Percentiles rank a stretch among this genome's conserved stretches.
Conservation (phyloP, 2,888 invertebrate genomes). For the Meghimatium bilineatum region DNA sequence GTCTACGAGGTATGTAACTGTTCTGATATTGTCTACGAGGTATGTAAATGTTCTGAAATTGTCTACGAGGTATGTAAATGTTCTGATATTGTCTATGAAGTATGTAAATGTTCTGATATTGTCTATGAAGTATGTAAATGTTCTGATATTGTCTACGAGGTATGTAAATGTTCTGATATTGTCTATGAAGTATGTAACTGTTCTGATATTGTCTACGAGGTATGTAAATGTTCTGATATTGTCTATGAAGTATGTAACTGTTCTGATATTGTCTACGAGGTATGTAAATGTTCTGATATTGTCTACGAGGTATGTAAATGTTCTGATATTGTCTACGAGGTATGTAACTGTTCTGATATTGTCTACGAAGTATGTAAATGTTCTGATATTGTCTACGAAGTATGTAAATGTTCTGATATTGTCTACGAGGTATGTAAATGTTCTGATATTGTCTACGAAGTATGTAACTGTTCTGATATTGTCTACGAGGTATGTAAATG, state of each 20-base stretch:
- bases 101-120: background rate
- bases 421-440: constrained; percentile 50
- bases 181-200: no score
- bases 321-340: background rate
- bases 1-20: constrained; percentile 54
- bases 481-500: background rate
- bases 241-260: no score
- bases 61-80: background rate
- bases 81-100: constrained; percentile 64
- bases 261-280: no score
- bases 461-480: background rate
- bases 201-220: no score
- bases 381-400: no score
- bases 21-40: background rate
- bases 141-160: no score
- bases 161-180: no score
- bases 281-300: constrained; percentile 32
- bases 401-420: constrained; percentile 56
- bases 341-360: no score
- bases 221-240: no score
- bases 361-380: no score
- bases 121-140: background rate
- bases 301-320: constrained; percentile 50
- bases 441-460: constrained; percentile 65
- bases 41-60: constrained; percentile 48